Conservation (phyloP, 1,140 invertebrate genomes). For the Elysia chlorotica region DNA sequence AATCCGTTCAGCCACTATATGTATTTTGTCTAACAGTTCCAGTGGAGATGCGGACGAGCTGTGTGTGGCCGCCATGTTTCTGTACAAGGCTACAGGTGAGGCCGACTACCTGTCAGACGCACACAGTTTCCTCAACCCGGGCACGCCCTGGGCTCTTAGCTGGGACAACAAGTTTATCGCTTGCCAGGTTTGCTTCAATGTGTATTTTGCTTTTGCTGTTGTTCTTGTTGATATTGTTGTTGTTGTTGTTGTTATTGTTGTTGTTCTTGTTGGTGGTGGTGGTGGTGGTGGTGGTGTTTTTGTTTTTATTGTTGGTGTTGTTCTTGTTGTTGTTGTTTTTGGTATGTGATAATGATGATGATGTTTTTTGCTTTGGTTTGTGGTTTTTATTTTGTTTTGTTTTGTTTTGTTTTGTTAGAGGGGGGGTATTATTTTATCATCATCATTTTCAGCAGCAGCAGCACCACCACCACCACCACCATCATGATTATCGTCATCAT, state of each 20-base stretch:
- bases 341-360: too few species aligned
- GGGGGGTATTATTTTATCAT: too few species aligned
- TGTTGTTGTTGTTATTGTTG: not conserved
- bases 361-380: too few species aligned
- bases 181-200: not conserved
- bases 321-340: too few species aligned
- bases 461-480: too few species aligned
- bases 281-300: not conserved
- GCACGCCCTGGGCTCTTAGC: conserved; percentile 57
- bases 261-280: not conserved
- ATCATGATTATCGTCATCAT: too few species aligned
- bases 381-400: too few species aligned
- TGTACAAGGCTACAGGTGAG: conserved; percentile 69
- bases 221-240: too few species aligned
- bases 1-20: not conserved
- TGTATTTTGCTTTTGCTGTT: too few species aligned
- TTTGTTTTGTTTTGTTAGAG: too few species aligned
- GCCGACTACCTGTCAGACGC: conserved; percentile 66
- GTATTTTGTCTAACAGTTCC: conserved; percentile 51
- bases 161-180: conserved; percentile 68
- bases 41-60: conserved; percentile 70
- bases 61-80: conserved; percentile 69
- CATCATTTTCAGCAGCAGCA: too few species aligned
- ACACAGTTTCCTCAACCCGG: conserved; percentile 61
- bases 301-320: not conserved